A percentile compares a stretch with the other conserved stretches of the same genome.
Conservation (phyloP, 30 jellyfish, hydroid and myxozoan species). For the Hydractinia echinata region DNA sequence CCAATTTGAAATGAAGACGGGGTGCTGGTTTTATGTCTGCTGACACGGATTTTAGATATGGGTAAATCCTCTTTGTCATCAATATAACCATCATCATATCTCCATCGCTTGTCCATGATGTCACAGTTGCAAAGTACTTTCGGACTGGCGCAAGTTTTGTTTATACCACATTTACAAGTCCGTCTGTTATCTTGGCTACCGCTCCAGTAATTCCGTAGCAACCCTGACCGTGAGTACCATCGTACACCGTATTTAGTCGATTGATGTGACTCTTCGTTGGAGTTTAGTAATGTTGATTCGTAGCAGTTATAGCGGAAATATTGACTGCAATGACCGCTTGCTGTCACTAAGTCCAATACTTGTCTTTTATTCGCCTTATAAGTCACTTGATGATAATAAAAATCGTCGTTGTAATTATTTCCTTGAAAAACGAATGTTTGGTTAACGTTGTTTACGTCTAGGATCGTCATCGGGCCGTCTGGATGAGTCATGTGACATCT, state of each 20-base stretch:
- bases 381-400: conserved; percentile 23
- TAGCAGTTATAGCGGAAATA: conserved; percentile 30
- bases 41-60: conserved; percentile 25
- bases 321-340: conserved; percentile 24
- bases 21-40: conserved; percentile 4
- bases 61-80: conserved; percentile 26
- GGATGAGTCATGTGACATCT: conserved; percentile 21
- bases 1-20: conserved; percentile 32
- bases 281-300: conserved; percentile 30
- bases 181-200: background rate
- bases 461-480: conserved; percentile 27
- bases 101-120: background rate
- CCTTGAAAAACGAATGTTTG: conserved; percentile 17
- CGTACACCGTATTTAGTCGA: conserved; percentile 26
- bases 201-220: conserved; percentile 16
- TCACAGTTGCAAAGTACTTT: conserved; percentile 24
- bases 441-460: background rate
- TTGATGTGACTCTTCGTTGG: background rate
- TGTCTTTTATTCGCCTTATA: conserved; percentile 29
- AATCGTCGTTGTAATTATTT: conserved; percentile 11
- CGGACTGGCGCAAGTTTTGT: background rate
- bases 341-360: conserved; percentile 14
- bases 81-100: conserved; percentile 31
- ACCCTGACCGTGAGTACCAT: conserved; percentile 35
- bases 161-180: conserved; percentile 17